A percentile compares a stretch with the other conserved stretches of the same genome.
Conservation (phyloP, 1,140 invertebrate species). For the Panagrolaimus sp. region DNA sequence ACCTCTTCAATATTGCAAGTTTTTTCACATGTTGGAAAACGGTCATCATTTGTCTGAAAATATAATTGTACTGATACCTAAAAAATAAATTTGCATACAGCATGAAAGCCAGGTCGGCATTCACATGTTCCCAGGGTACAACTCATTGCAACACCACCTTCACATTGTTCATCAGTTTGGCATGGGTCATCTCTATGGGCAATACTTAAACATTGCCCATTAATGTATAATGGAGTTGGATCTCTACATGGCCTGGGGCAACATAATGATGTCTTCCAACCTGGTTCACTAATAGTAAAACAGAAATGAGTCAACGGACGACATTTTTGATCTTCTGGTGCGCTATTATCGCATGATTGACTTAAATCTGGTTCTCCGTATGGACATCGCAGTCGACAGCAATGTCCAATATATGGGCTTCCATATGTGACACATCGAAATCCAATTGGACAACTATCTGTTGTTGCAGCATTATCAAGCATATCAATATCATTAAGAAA, state of each 20-base stretch:
- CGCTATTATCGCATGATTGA: slow-evolving; percentile 57
- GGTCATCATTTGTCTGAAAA: slow-evolving; percentile 55
- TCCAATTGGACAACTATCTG: slow-evolving; percentile 57
- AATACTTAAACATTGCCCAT: slow-evolving; percentile 55
- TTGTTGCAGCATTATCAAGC: slow-evolving; percentile 59
- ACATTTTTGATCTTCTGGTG: slow-evolving; percentile 57
- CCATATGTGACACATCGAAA: slow-evolving; percentile 59
- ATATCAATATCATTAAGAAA: slow-evolving; percentile 59
- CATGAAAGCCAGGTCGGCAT: slow-evolving; percentile 41
- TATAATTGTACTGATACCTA: neutral
- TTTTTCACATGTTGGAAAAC: slow-evolving; percentile 57
- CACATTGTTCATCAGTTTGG: slow-evolving; percentile 54
- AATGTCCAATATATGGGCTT: slow-evolving; percentile 59
- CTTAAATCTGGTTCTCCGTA: slow-evolving; percentile 59
- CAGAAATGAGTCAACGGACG: slow-evolving; percentile 57
- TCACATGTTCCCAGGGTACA: slow-evolving; percentile 46
- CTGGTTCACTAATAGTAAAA: slow-evolving; percentile 55
- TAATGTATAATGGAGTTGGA: slow-evolving; percentile 56
- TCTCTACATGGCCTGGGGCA: slow-evolving; percentile 57
- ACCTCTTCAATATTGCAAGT: slow-evolving; percentile 46
- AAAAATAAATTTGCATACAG: slow-evolving; percentile 37
- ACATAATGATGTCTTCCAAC: slow-evolving; percentile 58
- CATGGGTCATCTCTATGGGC: slow-evolving; percentile 51
- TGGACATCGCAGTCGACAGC: slow-evolving; percentile 53
- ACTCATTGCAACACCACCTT: slow-evolving; percentile 56